Evolutionary conservation across 2,888 invertebrate species (phyloP).

Genomic region (Acanthosepion lycidas): DNA sequence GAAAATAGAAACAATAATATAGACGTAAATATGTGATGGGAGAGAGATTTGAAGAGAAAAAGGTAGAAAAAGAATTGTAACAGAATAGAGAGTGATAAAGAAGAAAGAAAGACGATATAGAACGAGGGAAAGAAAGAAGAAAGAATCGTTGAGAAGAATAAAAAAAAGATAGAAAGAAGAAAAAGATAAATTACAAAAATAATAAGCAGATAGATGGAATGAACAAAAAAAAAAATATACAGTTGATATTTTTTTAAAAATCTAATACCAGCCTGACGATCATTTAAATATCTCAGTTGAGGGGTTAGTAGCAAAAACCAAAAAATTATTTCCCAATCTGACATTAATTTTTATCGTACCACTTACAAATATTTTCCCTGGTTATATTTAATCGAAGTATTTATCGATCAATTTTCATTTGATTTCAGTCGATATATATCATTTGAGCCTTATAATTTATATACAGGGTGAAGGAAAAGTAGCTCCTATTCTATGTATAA

Average conservation of each 20-base stretch:
- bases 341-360: not conserved
- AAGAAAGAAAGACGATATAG: not conserved
- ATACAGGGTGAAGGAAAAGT: too few species aligned
- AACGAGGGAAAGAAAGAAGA: not conserved
- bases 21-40: too few species aligned
- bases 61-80: too few species aligned
- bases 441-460: not conserved
- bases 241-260: not conserved
- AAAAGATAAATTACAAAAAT: too few species aligned
- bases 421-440: not conserved
- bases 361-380: not conserved
- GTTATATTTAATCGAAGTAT: conserved; percentile 18
- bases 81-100: too few species aligned
- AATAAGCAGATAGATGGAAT: too few species aligned
- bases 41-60: too few species aligned
- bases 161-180: too few species aligned
- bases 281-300: not conserved
- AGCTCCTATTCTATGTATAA: too few species aligned
- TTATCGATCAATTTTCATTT: not conserved
- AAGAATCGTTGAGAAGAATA: too few species aligned
- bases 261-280: not conserved
- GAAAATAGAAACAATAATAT: too few species aligned
- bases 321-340: not conserved
- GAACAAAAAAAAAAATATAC: too few species aligned
- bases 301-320: not conserved